Base-by-base conservation (phyloP, 2,113 vertebrate genomes). In the Rhynchomys soricoides region DNA sequence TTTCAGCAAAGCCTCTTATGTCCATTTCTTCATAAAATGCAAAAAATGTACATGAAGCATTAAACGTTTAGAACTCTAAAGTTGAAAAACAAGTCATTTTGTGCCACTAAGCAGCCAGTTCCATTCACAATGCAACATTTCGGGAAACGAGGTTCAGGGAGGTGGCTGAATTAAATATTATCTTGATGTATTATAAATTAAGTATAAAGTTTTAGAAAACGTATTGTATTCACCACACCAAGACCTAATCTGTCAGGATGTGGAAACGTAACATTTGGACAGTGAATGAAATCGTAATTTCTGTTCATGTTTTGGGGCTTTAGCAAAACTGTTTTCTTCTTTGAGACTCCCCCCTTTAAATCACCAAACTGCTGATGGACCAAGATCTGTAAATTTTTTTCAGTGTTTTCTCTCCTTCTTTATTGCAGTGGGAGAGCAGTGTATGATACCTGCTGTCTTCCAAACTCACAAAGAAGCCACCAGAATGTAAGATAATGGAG, bases 11-110 rank as follows among this genome's bases (percentile, higher is more conserved):
- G 13, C 0, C 45, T 64, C 19, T 96, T 78, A 93, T 92, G 95
- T 86, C 87, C 48, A 70, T 66, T 79, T 95, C 57, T 95, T 75
- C 81, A 90, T 55, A 66, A 95, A 94, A 95, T 94, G 10, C n/a
- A 91, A 96, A 29, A 64, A 34, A 24, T 21, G 43, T 87, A 26
- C 8, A 74, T 68, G 43, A 78, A 70, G 37, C 68, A 37, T 71
- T 90, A 17, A 77, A 95, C 1, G 0, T 85, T 96, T 90, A 81
- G 55, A 55, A 86, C 45, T 78, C 55, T 59, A 45, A 85, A 90
- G 15, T 55, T 93, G 64, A 92, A 91, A 89, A 86, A 59, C 88
- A 81, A 92, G 40, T 86, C 79, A 48, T 45, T 87, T 59, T 40
- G 85, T 52, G 26, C 93, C 75, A 34, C 5, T 89, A 75, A 78